Evolutionary conservation across 1,140 invertebrate genomes (phyloP).

Genomic region (Cherax destructor): DNA sequence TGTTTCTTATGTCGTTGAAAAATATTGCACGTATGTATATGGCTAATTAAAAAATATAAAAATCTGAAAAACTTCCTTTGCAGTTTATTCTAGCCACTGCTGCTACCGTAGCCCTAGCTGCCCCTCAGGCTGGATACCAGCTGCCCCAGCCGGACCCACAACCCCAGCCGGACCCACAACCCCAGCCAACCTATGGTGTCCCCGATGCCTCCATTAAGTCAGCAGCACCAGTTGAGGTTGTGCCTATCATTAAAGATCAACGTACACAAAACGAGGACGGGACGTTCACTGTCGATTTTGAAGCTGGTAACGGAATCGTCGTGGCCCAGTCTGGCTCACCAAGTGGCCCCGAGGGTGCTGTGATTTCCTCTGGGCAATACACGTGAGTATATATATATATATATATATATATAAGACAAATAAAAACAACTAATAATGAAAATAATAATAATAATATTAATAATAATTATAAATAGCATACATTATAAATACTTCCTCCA

Average conservation of each 20-base stretch:
- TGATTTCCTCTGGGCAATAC: neutral
- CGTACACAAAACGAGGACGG: neutral
- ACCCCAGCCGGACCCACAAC: neutral
- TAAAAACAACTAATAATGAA: no score
- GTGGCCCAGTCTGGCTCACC: conserved; percentile 14
- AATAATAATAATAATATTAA: no score
- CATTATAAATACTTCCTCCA: neutral
- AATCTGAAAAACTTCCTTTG: neutral
- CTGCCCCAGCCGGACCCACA: neutral
- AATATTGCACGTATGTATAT: no score
- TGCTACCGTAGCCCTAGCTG: conserved; percentile 5
- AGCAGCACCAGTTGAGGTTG: neutral
- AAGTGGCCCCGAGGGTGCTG: neutral
- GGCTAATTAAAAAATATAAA: no score
- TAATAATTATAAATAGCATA: no score
- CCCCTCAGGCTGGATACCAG: neutral
- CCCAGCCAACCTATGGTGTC: neutral
- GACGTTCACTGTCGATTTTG: neutral
- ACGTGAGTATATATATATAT: neutral
- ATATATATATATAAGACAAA: no score
- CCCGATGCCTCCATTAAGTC: neutral
- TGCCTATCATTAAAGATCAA: conserved; percentile 5
- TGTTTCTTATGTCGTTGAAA: no score
- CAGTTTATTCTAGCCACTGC: conserved; percentile 9
- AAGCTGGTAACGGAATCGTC: conserved; percentile 23